A percentile compares a stretch with the other conserved stretches of the same genome.
These are phyloP conservation scores for Laticauda colubrina DNA, from an alignment of 2,113 vertebrate genomes.

Conservation along the genomic window DNA sequence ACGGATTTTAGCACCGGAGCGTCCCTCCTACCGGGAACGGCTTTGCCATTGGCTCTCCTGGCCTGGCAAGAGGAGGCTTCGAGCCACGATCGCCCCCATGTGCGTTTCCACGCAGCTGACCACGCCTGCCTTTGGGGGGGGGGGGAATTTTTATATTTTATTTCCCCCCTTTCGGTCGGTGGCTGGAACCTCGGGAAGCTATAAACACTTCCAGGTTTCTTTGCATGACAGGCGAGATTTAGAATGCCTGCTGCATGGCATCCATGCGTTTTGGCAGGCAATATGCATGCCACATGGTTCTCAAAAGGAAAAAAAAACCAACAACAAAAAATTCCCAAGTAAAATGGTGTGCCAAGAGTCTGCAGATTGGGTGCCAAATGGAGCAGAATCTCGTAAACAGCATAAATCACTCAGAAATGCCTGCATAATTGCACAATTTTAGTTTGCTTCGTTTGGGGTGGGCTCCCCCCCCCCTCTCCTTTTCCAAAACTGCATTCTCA, in stretches of 20 bases:
- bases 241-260: neutral
- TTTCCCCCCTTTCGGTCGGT: neutral
- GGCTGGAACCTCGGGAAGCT: neutral
- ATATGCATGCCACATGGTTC: neutral
- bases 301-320: too few relatives aligned
- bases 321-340: neutral
- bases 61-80: neutral
- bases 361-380: neutral
- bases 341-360: neutral
- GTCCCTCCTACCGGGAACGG: neutral
- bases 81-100: neutral
- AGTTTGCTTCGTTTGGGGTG: neutral
- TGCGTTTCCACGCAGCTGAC: too few relatives aligned
- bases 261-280: neutral
- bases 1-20: neutral
- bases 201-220: neutral
- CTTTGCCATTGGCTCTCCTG: neutral
- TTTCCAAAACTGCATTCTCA: neutral
- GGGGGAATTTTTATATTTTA: neutral
- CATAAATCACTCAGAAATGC: neutral
- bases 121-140: neutral
- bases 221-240: neutral
- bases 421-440: neutral
- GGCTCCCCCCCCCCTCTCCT: too few relatives aligned
- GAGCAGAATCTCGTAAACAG: neutral